These are phyloP conservation scores for Paramisgurnus dabryanus DNA, from an alignment of 2,113 vertebrate species.

Conservation along the genomic window DNA sequence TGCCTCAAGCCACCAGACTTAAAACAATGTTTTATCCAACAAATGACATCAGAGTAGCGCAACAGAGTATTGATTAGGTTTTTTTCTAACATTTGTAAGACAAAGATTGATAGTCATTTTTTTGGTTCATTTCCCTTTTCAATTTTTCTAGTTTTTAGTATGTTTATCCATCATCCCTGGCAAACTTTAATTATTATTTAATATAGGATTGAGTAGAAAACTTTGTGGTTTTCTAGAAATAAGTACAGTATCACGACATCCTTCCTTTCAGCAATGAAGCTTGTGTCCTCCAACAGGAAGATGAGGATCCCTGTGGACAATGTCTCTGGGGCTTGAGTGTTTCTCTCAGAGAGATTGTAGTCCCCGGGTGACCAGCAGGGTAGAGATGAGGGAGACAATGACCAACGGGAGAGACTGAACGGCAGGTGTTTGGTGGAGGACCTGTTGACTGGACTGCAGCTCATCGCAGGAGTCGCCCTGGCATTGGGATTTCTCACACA, in stretches of 20 bases:
- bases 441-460: conserved; percentile 68
- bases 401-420: conserved; percentile 57
- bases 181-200: conserved; percentile 19
- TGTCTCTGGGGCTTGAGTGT: conserved; percentile 12
- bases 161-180: conserved; percentile 14
- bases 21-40: neutral
- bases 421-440: conserved; percentile 31
- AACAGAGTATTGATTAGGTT: conserved; percentile 22
- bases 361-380: conserved; percentile 60
- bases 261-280: neutral
- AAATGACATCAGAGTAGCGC: neutral
- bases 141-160: neutral
- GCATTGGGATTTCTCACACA: conserved; percentile 87
- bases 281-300: conserved; percentile 23
- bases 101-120: conserved; percentile 20
- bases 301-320: conserved; percentile 9
- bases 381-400: conserved; percentile 58
- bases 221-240: conserved; percentile 11
- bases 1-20: neutral
- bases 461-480: conserved; percentile 81
- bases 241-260: too few relatives aligned
- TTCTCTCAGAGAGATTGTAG: conserved; percentile 40
- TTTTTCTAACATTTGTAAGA: conserved; percentile 16
- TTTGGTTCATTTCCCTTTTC: neutral
- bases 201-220: conserved; percentile 23